phyloP scores from a whole-genome alignment of 2,888 invertebrate species.

The Calliopum simillimum region DNA sequence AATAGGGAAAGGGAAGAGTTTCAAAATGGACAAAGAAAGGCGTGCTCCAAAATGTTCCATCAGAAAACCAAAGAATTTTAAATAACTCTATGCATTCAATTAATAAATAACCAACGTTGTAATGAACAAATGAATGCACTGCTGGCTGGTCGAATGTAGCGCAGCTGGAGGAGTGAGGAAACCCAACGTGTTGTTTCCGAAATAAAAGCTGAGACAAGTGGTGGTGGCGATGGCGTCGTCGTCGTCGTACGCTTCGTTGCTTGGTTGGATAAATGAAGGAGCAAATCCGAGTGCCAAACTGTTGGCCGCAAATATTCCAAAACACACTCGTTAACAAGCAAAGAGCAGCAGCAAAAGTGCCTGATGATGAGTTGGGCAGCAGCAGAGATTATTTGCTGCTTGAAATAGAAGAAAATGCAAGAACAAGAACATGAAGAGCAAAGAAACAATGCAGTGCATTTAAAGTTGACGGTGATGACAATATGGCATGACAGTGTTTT shows the following conservation, averaged over 20 bases:
- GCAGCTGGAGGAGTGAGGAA: background rate
- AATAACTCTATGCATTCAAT: conserved; percentile 18
- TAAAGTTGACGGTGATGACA: no score
- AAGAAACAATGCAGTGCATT: no score
- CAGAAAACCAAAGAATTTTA: background rate
- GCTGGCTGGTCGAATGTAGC: background rate
- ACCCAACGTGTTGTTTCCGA: no score
- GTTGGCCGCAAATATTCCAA: conserved; percentile 23
- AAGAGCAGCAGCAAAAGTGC: no score
- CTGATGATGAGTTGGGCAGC: no score
- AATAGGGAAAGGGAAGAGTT: background rate
- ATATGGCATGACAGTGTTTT: no score
- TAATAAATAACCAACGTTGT: conserved; percentile 8
- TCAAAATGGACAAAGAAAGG: conserved; percentile 10
- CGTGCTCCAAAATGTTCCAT: background rate
- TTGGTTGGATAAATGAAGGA: background rate
- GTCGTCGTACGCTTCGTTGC: background rate
- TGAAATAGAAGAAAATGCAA: no score
- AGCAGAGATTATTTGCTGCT: no score
- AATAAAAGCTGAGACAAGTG: no score
- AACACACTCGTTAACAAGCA: conserved; percentile 1
- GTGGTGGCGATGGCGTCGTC: no score
- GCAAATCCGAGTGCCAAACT: background rate
- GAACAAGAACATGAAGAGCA: no score
- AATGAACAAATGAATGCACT: background rate